phyloP scores from a whole-genome alignment of 1,140 invertebrate genomes.

The Diploscapter pachys region DNA sequence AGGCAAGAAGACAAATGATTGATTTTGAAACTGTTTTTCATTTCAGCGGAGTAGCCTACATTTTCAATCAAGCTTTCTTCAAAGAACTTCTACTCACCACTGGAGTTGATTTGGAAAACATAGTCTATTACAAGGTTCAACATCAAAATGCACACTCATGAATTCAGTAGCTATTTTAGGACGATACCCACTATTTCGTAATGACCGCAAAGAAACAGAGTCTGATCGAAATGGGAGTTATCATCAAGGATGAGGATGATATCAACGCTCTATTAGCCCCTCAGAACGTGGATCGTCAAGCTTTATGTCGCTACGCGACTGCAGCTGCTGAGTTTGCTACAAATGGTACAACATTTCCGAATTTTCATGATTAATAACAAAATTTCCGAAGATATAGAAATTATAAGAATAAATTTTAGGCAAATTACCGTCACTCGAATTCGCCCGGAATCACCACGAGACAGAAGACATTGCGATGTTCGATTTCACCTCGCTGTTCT shows the following conservation, averaged over 20 bases:
- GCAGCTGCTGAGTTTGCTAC: slow-evolving; percentile 96
- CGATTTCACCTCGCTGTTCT: slow-evolving; percentile 98
- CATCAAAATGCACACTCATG: not conserved
- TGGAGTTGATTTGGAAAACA: slow-evolving; percentile 94
- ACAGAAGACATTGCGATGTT: slow-evolving; percentile 90
- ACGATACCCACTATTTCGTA: slow-evolving; percentile 98
- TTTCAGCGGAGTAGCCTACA: slow-evolving; percentile 61
- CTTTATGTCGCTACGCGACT: slow-evolving; percentile 78
- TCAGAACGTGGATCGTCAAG: slow-evolving; percentile 84
- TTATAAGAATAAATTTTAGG: not conserved
- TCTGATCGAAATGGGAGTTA: slow-evolving; percentile 82
- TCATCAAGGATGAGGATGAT: slow-evolving; percentile 82
- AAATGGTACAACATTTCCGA: slow-evolving; percentile 65
- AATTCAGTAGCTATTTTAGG: slow-evolving; percentile 58
- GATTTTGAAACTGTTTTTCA: not conserved
- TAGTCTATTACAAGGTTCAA: slow-evolving; percentile 79
- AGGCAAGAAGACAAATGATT: slow-evolving; percentile 61
- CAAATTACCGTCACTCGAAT: slow-evolving; percentile 10
- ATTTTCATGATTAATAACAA: not conserved
- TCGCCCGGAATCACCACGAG: slow-evolving; percentile 3
- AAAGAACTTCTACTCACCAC: slow-evolving; percentile 78
- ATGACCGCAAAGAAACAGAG: slow-evolving; percentile 98
- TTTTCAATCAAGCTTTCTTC: slow-evolving; percentile 64
- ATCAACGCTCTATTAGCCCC: slow-evolving; percentile 78
- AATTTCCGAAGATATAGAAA: no score